Conservation (phyloP, 2,888 invertebrate genomes). For the Dichetophora obliterata region DNA sequence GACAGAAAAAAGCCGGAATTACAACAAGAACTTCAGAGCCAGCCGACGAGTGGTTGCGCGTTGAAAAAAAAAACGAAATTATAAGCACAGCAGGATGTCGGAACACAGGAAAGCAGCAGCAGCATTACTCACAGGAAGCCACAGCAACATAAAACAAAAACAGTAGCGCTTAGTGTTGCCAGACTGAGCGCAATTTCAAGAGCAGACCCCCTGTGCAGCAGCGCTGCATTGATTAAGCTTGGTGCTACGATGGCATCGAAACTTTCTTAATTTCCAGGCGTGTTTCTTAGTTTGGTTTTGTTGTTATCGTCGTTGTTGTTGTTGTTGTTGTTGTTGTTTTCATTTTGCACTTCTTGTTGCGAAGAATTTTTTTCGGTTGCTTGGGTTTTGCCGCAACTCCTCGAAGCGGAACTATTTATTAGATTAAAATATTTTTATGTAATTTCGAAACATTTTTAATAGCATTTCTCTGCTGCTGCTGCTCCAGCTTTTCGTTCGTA, state of each 20-base stretch:
- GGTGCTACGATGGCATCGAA: not conserved
- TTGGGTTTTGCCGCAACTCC: not conserved
- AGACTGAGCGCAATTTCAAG: not conserved
- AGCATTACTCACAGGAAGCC: slow-evolving; percentile 23
- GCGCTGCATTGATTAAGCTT: slow-evolving; percentile 51
- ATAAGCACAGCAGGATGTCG: not conserved
- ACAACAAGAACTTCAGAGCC: slow-evolving; percentile 10
- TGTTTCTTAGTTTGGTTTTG: not conserved
- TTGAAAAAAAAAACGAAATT: not conserved
- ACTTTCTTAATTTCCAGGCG: slow-evolving; percentile 15
- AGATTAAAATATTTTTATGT: slow-evolving; percentile 33
- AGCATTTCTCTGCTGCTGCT: slow-evolving; percentile 5
- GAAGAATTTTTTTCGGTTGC: not conserved
- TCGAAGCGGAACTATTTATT: slow-evolving; percentile 30
- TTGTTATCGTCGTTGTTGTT: not conserved
- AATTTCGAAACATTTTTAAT: slow-evolving; percentile 23
- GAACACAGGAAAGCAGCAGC: not conserved
- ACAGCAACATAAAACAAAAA: not conserved
- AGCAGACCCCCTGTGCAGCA: slow-evolving; percentile 44
- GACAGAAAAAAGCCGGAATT: slow-evolving; percentile 20
- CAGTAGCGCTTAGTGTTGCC: not conserved
- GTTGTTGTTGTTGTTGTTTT: not conserved
- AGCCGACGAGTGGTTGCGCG: not conserved
- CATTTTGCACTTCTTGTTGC: not conserved
- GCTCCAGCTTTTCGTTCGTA: not conserved